Base-by-base conservation (phyloP, 2,888 invertebrate species). In the Cetonia aurata region DNA sequence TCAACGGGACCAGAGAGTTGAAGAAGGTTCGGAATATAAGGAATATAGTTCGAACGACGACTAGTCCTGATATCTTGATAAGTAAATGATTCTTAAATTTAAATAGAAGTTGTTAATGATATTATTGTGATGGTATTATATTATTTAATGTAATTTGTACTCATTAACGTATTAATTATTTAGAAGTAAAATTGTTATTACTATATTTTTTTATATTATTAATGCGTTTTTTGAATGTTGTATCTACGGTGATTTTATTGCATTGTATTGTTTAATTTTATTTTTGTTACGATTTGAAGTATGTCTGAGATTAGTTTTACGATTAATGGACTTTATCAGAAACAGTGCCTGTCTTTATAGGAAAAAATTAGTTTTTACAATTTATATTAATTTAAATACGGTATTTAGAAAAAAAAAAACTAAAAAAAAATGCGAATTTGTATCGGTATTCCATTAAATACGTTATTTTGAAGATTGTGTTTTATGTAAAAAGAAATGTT, bases 1-100 rank as follows among this genome's bases (percentile, higher is more conserved):
- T 91, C 79, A 92, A 93, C 77, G 94, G 93, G 6, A 92, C 92
- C 0, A 93, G 93, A 0, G 93, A 94, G 80, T 83, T 95, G 71
- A 94, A 93, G 80, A 92, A 91, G 66, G 89, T 94, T 31, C 87
- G 90, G 73, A 81, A 78, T 70, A 70, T 81, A 12, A 78, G 77
- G 70, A 77, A 78, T 48, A 74, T 76, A 60, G 46, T 70, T 6
- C 53, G 72, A 53, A 67, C 60, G n/a, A 69, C 75, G 12, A 37
- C 37, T 37, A 74, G 71, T 55, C 68, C 68, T 8, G 71, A 71
- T 57, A 60, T 71, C 13, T 33, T 71, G n/a, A n/a, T n/a, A 25
- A 55, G 68, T 50, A 71, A 71, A 57, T 71, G 68, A 71, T 62
- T 60, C 25, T 46, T 33, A 46, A 10, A 37, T 55, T 52, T 19